Base-by-base conservation (phyloP, 2,888 invertebrate species). In the Lysandra bellargus region DNA sequence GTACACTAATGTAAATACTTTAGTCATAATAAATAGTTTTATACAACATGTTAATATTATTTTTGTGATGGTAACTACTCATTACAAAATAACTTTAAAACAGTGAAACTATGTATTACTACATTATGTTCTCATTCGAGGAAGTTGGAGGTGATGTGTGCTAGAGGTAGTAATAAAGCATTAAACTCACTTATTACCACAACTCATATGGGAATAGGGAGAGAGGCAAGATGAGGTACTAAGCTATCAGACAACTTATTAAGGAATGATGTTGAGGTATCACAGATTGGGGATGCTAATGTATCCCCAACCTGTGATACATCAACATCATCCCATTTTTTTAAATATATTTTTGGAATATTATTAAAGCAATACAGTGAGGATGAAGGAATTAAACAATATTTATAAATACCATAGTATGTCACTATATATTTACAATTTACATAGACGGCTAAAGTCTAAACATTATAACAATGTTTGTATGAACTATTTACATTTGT, bases 1-100 rank as follows among this genome's bases (percentile, higher is more conserved):
- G 96, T 96, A 82, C 98, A 98, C 92, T 98, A 87, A 84, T 82
- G 80, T 82, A 82, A 79, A 79, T 79, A 73, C 79, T 78, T 82
- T 82, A 77, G 75, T 80, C 79, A 78, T 69, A 64, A 33, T 78
- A 76, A 72, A 60, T 79, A 79, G n/a, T 80, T 79, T 79, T 49
- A 61, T 76, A 64, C 23, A 14, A 14, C 14, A 23, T 37, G 33
- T 69, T 33, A 37, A 17, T 33, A 33, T 33, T 69, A 4, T 69
- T 33, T 37, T 69, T 69, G 69, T 69, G 69, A 69, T 78, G 44
- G 78, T 79, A 80, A 44, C 37, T 40, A 44, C 57, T 69, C 74
- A 60, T 78, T 33, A 53, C 53, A 53, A 72, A 40, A 37, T 73
- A 64, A 40, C 6, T 69, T 30, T 23, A 14, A 23, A 12, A 37